Evolutionary conservation across 2,797 vertebrate genomes (phyloP), one percentile per base, ranked within the genome.

Genomic region (Channallabes apus): DNA sequence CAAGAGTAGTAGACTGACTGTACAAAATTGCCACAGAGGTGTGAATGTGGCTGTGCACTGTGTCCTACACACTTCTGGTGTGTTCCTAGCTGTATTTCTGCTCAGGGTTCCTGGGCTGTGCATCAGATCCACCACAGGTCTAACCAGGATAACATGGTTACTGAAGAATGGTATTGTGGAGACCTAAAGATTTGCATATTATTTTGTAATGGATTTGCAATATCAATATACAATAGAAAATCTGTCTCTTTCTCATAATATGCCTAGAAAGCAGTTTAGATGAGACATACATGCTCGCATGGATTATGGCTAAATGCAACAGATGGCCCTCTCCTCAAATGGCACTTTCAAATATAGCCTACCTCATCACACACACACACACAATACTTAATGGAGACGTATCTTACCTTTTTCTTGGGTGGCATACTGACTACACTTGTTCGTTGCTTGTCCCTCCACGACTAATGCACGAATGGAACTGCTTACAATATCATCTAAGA

Each of bases 321-420:
- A 95, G 94, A 95, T 94, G 94, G 93, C 86, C 90, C 88, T 80
- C 90, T 90, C 91, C 87, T 90, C 86, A 86, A 88, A 88, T 86
- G 80, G 62, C 84, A 88, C 86, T 86, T 71, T 85, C 83, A 90
- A 90, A 91, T 46, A 41, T 91, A 90, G 89, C 91, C 88, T 24
- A 24, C 20, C 68, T 86, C 65, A 67, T 69, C 83, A 78, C 65
- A 61, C 2, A 82, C 68, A 38, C 54, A 61, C 58, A 62, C 38
- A 67, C n/a, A 79, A 17, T 65, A 38, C 35, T 77, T 27, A 75
- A 27, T 69, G 14, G 22, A 9, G 27, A 58, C 20, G 71, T 14
- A 68, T 59, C 46, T 85, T 91, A 95, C 95, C 95, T 94, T 95
- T 92, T 95, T 95, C 92, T 95, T 95, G 86, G 95, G 94, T 32